These are phyloP conservation scores for Agapostemon virescens DNA, from an alignment of 2,888 invertebrate genomes.

Conservation along the genomic window DNA sequence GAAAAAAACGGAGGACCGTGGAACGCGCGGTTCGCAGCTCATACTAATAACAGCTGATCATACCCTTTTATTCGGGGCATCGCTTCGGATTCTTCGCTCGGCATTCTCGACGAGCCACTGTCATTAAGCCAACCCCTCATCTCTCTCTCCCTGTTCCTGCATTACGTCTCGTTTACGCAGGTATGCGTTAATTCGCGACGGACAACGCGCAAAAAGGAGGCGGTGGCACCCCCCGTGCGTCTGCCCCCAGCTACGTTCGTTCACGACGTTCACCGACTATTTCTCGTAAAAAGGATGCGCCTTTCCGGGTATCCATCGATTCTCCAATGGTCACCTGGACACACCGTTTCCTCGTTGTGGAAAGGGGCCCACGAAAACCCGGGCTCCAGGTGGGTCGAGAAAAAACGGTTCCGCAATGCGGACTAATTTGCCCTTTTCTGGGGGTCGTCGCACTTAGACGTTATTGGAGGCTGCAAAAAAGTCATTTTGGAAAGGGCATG, in stretches of 20 bases:
- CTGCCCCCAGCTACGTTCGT: neutral
- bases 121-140: slow-evolving; percentile 11
- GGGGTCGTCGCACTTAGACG: neutral
- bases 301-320: slow-evolving; percentile 20
- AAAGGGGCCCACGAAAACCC: neutral
- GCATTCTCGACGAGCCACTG: slow-evolving; percentile 35
- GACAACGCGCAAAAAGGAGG: slow-evolving; percentile 23
- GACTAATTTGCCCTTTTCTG: neutral
- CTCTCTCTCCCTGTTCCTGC: neutral
- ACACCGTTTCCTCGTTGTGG: neutral
- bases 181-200: slow-evolving; percentile 36
- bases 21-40: slow-evolving; percentile 31
- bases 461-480: too few relatives aligned
- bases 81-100: slow-evolving; percentile 31
- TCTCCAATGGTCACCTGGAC: neutral
- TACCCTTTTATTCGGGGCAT: slow-evolving; percentile 45
- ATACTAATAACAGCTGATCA: slow-evolving; percentile 45
- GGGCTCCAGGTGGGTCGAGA: too few relatives aligned
- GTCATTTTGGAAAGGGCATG: too few relatives aligned
- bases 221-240: neutral
- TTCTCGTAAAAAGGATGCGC: slow-evolving; percentile 12
- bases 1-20: slow-evolving; percentile 4
- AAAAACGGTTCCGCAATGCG: neutral
- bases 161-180: slow-evolving; percentile 37
- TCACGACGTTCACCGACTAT: slow-evolving; percentile 15